Evolutionary conservation across 2,797 vertebrate genomes (phyloP).

Genomic region (Myripristis murdjan): DNA sequence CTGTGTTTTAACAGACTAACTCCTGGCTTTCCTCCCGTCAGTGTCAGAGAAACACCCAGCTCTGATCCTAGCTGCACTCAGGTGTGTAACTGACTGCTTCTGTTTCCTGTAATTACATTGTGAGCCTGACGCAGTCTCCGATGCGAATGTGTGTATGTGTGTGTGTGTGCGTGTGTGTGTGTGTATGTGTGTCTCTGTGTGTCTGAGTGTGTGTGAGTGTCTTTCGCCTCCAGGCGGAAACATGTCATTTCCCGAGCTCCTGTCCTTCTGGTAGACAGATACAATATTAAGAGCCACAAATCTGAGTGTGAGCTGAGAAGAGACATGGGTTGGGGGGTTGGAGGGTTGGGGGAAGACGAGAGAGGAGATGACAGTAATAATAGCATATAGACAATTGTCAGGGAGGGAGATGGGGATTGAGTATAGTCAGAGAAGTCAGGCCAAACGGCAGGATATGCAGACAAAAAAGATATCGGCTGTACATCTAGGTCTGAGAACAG

Average conservation of each 20-base stretch:
- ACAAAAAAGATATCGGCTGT: constrained; percentile 76
- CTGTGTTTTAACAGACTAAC: constrained; percentile 79
- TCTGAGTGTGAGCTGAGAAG: constrained; percentile 79
- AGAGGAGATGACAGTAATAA: constrained; percentile 78
- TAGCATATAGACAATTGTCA: constrained; percentile 80
- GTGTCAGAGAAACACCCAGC: constrained; percentile 73
- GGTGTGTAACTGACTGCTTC: constrained; percentile 83
- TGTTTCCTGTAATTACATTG: constrained; percentile 83
- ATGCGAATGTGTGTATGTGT: constrained; percentile 49
- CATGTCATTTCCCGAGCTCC: constrained; percentile 83
- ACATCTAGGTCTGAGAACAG: constrained; percentile 71
- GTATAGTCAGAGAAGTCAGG: constrained; percentile 73
- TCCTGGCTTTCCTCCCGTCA: constrained; percentile 75
- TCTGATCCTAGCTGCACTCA: constrained; percentile 80
- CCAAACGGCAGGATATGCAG: constrained; percentile 75
- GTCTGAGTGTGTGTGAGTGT: constrained; percentile 40
- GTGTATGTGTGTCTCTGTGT: constrained; percentile 14
- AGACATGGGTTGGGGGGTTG: constrained; percentile 56
- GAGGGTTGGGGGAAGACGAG: constrained; percentile 4
- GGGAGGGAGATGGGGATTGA: constrained; percentile 70
- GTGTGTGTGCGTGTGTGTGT: constrained; percentile 30
- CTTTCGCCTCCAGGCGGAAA: constrained; percentile 80
- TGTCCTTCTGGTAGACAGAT: constrained; percentile 83
- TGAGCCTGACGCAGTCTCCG: constrained; percentile 73
- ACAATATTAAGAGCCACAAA: constrained; percentile 86